Base-by-base conservation (phyloP, 2,888 invertebrate species). In the Acanthosoma haemorrhoidale region DNA sequence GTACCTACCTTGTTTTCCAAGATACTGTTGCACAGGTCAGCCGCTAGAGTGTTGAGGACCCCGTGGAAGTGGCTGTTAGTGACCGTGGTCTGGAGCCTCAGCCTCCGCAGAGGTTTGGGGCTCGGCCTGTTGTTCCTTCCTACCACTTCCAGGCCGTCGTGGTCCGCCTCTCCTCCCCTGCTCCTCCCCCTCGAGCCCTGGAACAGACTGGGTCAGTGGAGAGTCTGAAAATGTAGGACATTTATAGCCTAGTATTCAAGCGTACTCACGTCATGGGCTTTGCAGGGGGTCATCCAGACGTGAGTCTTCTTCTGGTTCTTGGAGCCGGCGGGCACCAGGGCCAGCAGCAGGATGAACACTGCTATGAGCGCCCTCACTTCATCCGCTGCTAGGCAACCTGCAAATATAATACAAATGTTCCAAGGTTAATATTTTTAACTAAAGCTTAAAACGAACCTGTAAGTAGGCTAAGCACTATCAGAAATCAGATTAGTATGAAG, bases 51-150 rank as follows among this genome's bases (percentile, higher is more conserved):
- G 16, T 32, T 15, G 16, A 51, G 32, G 41, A 43, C 32, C 5
- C 32, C 39, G 18, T 32, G 41, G 74, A 79, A 80, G 74, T 81
- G 79, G 61, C 78, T 78, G 68, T 79, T 78, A 2, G 80, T 80
- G 39, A 80, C 77, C 63, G 78, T 76, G 36, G 81, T 76, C 75
- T 81, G 81, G 2, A 79, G 79, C 31, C 79, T 58, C 6, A 75
- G 72, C 34, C 75, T 67, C 5, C 75, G 59, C 4, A 75, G 69
- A 13, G 75, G 74, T 18, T 72, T 60, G 4, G 72, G 72, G 63
- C 75, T 74, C 57, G 74, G 73, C 66, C 69, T 69, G n/a, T n/a
- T n/a, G 68, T 74, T 72, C 66, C 75, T 58, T 60, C 68, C 70
- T 57, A 51, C 71, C 70, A 70, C 72, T 64, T 68, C 73, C 70